Evolutionary conservation across 2,888 invertebrate genomes (phyloP).

Genomic region (Glaucopsyche alexis): DNA sequence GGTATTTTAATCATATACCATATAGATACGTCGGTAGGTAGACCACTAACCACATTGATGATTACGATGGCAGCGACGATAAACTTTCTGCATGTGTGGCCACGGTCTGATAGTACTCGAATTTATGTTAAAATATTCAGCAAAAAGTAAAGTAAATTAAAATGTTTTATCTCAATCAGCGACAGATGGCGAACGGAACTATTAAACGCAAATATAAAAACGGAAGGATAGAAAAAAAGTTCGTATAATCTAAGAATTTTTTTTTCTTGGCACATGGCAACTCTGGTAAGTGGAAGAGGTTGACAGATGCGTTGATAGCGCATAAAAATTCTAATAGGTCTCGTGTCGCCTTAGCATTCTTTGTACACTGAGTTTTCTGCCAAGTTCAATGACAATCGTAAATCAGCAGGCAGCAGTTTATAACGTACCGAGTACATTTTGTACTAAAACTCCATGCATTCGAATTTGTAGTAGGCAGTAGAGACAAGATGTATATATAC

Average conservation of each 20-base stretch:
- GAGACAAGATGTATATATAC: no score
- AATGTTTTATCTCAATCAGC: conserved; percentile 20
- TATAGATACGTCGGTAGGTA: background rate
- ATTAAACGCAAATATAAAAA: conserved; percentile 23
- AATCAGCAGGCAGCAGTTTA: background rate
- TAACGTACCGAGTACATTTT: no score
- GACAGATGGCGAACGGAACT: conserved; percentile 26
- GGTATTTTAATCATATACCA: no score
- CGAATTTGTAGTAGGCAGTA: no score
- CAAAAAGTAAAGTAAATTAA: conserved; percentile 9
- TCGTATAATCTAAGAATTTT: conserved; percentile 1
- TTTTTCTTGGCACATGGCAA: conserved; percentile 10
- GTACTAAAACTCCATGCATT: no score
- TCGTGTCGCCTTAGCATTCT: background rate
- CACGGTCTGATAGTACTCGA: background rate
- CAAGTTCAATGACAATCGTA: background rate
- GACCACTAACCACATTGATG: background rate
- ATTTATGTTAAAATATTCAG: conserved; percentile 12
- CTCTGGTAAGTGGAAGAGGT: background rate
- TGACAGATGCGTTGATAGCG: conserved; percentile 10
- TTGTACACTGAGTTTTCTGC: background rate
- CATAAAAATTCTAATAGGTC: background rate
- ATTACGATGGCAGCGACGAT: background rate
- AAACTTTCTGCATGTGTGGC: conserved; percentile 20
- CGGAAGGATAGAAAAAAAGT: conserved; percentile 14